Base-by-base conservation (phyloP, 1,140 invertebrate genomes). In the Drosophila cardini region DNA sequence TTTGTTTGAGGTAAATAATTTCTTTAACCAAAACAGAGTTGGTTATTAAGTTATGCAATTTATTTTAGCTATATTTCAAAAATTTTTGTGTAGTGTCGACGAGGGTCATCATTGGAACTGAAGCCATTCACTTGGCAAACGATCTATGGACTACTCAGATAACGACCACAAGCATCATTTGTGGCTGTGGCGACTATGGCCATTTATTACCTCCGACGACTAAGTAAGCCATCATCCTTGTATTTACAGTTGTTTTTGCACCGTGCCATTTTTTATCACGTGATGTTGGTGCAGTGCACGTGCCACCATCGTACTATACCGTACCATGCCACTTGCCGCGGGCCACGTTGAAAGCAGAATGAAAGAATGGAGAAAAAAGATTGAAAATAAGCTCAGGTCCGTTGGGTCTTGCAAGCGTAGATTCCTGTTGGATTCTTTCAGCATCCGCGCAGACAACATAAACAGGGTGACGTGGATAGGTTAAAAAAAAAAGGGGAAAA, bases 231-330 rank as follows among this genome's bases (percentile, higher is more conserved):
- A 84, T 89, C 84, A 84, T 80, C 64, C 52, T 46, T 76, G 77
- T 84, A 89, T 89, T 89, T 89, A 72, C 84, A 80, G 80, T 80
- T 90, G 80, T 84, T 84, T 84, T 86, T 71, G 64, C 52, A 52
- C 61, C 40, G 46, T 40, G 42, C 57, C 18, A 55, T 76, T 76
- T 72, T 73, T 72, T 72, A 67, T 72, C 62, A 76, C 74, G 62
- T 74, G 61, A 57, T 57, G 13, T 16, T 60, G 46, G 36, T 57
- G 61, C 62, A 69, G 67, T 40, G 83, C 74, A 75, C 80, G 78
- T 84, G 75, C 72, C 67, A 56, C 67, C 48, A 11, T 32, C 21
- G 10, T 1, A 30, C 46, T 10, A 11, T 30, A n/a, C 48, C 48
- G 10, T 2, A 30, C 46, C 9, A 6, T 30, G 26, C 48, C 48